Conservation (phyloP, 2,888 invertebrate species). For the Drosophila longiperda region DNA sequence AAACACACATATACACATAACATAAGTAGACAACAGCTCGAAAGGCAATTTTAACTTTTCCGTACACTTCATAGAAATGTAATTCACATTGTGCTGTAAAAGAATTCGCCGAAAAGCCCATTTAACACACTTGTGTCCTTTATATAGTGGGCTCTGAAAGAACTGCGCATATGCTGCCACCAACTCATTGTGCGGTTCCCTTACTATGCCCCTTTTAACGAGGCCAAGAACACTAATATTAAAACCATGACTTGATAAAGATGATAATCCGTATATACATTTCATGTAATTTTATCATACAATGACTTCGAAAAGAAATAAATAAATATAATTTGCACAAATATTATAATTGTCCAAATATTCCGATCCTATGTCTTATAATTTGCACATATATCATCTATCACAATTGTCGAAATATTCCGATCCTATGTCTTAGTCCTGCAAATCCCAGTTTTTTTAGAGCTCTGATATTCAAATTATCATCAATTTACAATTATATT, state of each 20-base stretch:
- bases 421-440: not conserved
- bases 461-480: not conserved
- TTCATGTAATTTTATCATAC: not conserved
- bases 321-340: not conserved
- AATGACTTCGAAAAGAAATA: not conserved
- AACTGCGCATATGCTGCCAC: conserved; percentile 29
- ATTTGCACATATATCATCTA: not conserved
- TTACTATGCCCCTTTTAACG: conserved; percentile 5
- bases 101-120: conserved; percentile 26
- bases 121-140: conserved; percentile 60
- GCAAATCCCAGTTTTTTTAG: too few relatives aligned
- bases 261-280: not conserved
- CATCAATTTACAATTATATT: not conserved
- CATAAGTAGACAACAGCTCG: conserved; percentile 42
- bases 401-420: too few relatives aligned
- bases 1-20: conserved; percentile 2
- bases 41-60: conserved; percentile 77
- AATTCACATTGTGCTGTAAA: conserved; percentile 58
- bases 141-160: conserved; percentile 31
- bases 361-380: not conserved
- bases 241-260: not conserved
- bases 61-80: conserved; percentile 74
- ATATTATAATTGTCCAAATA: not conserved
- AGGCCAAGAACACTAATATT: not conserved
- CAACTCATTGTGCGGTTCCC: conserved; percentile 30